Evolutionary conservation across 2,888 invertebrate genomes (phyloP), one percentile per base, ranked within the genome.

Genomic region (Scelioninae gen. 2): DNA sequence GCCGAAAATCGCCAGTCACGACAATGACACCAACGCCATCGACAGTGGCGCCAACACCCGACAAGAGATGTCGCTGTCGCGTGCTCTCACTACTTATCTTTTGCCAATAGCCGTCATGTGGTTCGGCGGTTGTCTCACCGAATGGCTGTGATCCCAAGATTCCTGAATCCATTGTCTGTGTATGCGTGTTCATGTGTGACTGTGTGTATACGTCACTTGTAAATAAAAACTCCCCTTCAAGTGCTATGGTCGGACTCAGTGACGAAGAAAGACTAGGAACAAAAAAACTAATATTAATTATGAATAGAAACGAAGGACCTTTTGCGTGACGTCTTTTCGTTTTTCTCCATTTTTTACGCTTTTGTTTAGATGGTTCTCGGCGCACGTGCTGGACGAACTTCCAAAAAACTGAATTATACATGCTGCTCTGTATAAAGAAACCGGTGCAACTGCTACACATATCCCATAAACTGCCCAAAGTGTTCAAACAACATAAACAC

Each of bases 51-150:
- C 87, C 1, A 46, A 80, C 50, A 88, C 88, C 0, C 82, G 80
- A 75, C 89, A 87, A 68, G 82, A 83, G 45, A 86, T 88, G 67
- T 89, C 91, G 10, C 85, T 92, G 2, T 88, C 89, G 9, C 88
- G 89, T 75, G 93, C 92, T 19, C 86, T 95, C 50, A 88, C 92
- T 80, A 90, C 92, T 48, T 94, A 94, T 87, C 89, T 95, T 74
- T 87, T 95, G 84, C 94, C 95, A 2, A 91, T 95, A 39, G 92
- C 93, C 78, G 91, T 95, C 86, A 92, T 93, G 82, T 95, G 94
- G 94, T 93, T 95, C 87, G 94, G 94, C 69, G 91, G 93, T 76
- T 92, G 93, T 81, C 90, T 94, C 85, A 91, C 92, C 81, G 94
- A 94, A 86, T 90, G 94, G 88, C 92, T 94, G 90, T 94, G 93